Evolutionary conservation across 2,113 vertebrate genomes (phyloP), one percentile per base, ranked within the genome.

Genomic region (Ovis canadensis): DNA sequence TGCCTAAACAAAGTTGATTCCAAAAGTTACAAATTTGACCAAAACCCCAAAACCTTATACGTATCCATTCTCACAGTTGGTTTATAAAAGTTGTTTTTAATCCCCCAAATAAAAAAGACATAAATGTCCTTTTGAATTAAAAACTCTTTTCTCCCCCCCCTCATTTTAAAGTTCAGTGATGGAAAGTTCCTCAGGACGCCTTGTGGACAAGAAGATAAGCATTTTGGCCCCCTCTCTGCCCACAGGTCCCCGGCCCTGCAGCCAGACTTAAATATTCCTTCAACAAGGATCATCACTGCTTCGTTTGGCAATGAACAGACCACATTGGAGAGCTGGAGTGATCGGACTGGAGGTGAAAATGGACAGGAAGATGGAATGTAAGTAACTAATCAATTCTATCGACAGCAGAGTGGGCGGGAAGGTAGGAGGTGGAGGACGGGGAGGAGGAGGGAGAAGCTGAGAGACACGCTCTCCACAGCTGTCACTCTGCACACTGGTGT

Each of bases 1-100:
- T 1, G 21, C 21, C n/a, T 86, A 60, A 84, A 93, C 10, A 29
- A 25, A 43, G 31, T 27, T 21, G 36, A 86, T 11, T 57, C 23
- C 43, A 74, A 23, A 90, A 60, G 59, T 57, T 88, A 62, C 29
- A 81, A 83, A 95, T 87, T 40, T 90, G 33, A 33, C 29, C 55
- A 15, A 87, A 83, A 55, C 29, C 25, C 45, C 78, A 45, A 92
- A 78, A 40, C 3, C 15, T 31, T 48, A 64, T 86, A 54, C 1
- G 6, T 62, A 62, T 6, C 52, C 43, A 54, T 81, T 62, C 17
- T 96, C 6, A 50, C 1, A 67, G 57, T 5, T 82, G 67, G 13
- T 88, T 88, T 40, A 67, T 29, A 55, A 54, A 91, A 62, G 36
- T n/a, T 90, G n/a, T n/a, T 67, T 90, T 95, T 96, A 16, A n/a